Evolutionary conservation across 2,888 invertebrate species (phyloP), one percentile per base, ranked within the genome.

Genomic region (Seira musarum): DNA sequence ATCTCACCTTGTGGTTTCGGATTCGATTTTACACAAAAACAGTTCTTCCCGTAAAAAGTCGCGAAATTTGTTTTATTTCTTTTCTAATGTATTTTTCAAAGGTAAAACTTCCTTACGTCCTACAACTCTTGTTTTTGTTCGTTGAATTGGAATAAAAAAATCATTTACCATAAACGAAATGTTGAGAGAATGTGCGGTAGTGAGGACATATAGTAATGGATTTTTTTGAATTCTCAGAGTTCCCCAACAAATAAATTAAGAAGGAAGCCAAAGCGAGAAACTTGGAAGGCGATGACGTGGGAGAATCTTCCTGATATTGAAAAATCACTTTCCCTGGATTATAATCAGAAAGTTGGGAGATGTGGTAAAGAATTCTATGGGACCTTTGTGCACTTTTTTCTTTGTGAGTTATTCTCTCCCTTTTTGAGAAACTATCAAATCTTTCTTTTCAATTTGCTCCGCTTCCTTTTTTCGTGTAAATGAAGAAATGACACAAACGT

Each of bases 381-480:
- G 53, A 53, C 53, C 53, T 53, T 53, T 53, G 53, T 53, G 17
- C 53, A 53, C 53, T 53, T 53, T 53, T 30, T 53, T 53, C 53
- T 53, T 53, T 17, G 17, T n/a, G 17, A 53, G 53, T 3, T 53
- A 17, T 3, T 40, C 40, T 53, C 53, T 53, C 30, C 30, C 30
- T 13, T 53, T 53, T 53, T 53, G 2, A 53, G 53, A 53, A 30
- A 13, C 53, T n/a, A 53, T 53, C 53, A 53, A 53, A 53, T 53
- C 53, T 53, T 53, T 53, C 53, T 53, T 53, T 53, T 53, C 53
- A 13, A 53, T 53, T 53, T 53, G 53, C 53, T 13, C 15, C 53
- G 53, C 53, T 53, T 53, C 53, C 53, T 17, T 53, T 53, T 13
- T 17, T 53, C 53, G 15, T 53, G 53, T 53, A 53, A 53, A 53